Conservation (phyloP, 2,888 invertebrate genomes). For the Thumatha senex region DNA sequence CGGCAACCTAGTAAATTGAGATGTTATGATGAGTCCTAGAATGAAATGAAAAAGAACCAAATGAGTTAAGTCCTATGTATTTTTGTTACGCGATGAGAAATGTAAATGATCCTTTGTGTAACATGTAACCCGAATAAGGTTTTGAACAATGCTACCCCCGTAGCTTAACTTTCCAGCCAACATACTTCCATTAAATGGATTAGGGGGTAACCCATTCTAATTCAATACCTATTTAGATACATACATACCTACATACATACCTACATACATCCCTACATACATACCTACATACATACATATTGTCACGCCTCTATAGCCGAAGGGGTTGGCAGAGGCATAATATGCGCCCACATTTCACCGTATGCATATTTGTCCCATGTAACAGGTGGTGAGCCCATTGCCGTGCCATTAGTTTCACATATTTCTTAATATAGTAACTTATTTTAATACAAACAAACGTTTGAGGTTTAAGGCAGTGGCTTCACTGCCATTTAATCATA, state of each 20-base stretch:
- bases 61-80: not conserved
- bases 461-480: too few species aligned
- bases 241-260: too few species aligned
- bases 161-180: constrained; percentile 4
- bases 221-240: constrained; percentile 3
- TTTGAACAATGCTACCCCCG: constrained; percentile 5
- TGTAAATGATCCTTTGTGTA: not conserved
- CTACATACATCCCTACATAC: too few species aligned
- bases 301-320: too few species aligned
- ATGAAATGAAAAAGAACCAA: not conserved
- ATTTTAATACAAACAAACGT: constrained; percentile 1
- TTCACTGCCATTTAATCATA: too few species aligned
- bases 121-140: constrained; percentile 2
- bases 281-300: too few species aligned
- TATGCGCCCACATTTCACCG: too few species aligned
- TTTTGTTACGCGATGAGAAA: not conserved
- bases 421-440: too few species aligned
- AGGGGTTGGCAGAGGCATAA: too few species aligned
- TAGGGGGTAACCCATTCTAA: not conserved
- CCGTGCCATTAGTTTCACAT: constrained; percentile 35
- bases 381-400: too few species aligned
- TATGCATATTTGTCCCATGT: too few species aligned
- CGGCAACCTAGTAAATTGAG: too few species aligned
- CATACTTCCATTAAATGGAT: constrained; percentile 2
- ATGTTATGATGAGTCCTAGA: not conserved